These are phyloP conservation scores for Dolichoris vasculosae DNA, from an alignment of 1,140 invertebrate species.

Conservation along the genomic window DNA sequence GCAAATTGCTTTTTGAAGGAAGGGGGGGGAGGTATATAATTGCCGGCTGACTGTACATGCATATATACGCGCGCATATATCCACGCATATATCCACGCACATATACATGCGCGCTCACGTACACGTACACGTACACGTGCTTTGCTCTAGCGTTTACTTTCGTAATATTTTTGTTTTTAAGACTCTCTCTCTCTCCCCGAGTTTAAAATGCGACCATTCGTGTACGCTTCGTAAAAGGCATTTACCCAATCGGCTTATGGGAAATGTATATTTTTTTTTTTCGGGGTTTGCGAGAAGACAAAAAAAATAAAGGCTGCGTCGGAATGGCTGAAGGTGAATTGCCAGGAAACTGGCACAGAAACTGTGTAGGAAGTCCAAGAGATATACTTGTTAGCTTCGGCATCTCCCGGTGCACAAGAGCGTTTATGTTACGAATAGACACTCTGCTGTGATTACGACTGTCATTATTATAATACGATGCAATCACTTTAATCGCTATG, in stretches of 20 bases:
- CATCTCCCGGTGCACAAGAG: neutral
- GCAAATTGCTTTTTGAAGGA: constrained; percentile 40
- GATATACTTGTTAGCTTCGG: constrained; percentile 37
- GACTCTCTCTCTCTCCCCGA: neutral
- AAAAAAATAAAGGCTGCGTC: constrained; percentile 14
- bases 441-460: constrained; percentile 38
- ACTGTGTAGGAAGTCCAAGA: constrained; percentile 16
- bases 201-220: constrained; percentile 1
- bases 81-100: neutral
- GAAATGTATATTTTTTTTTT: constrained; percentile 47
- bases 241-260: constrained; percentile 45
- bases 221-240: constrained; percentile 15
- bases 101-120: neutral
- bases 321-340: constrained; percentile 20
- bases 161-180: constrained; percentile 49
- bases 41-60: neutral
- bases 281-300: neutral
- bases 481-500: constrained; percentile 40
- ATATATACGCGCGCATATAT: neutral
- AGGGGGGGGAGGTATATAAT: constrained; percentile 19
- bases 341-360: constrained; percentile 32
- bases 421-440: constrained; percentile 29
- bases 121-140: neutral
- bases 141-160: constrained; percentile 20
- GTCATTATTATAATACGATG: constrained; percentile 51